A percentile compares a stretch with the other conserved stretches of the same genome.
phyloP scores from a whole-genome alignment of 64 coral and sea anemone genomes.

The Montipora capricornis region DNA sequence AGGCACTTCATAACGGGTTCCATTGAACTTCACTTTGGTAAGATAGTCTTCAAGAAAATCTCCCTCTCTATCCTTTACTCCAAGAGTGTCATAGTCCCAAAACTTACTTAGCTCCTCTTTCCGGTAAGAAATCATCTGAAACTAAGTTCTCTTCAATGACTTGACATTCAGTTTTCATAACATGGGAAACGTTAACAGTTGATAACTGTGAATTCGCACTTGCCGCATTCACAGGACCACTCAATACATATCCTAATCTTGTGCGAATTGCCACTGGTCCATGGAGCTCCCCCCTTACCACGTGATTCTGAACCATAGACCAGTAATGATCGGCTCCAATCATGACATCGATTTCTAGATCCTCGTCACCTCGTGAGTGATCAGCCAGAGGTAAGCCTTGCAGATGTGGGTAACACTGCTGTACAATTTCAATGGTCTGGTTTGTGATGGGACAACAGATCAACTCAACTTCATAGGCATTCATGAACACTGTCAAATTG shows the following conservation, averaged over 20 bases:
- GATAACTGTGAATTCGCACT: background rate
- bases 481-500: slow-evolving; percentile 54
- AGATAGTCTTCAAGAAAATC: slow-evolving; percentile 20
- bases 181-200: slow-evolving; percentile 41
- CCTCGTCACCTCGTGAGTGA: slow-evolving; percentile 26
- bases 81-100: slow-evolving; percentile 64
- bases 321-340: slow-evolving; percentile 89
- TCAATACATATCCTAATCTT: slow-evolving; percentile 59
- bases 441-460: slow-evolving; percentile 49
- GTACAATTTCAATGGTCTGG: too few relatives aligned
- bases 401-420: slow-evolving; percentile 51
- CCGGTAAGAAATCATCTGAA: slow-evolving; percentile 23
- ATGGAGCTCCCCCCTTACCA: slow-evolving; percentile 65
- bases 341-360: slow-evolving; percentile 61
- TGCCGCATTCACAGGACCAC: slow-evolving; percentile 39
- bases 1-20: slow-evolving; percentile 45
- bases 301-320: slow-evolving; percentile 61
- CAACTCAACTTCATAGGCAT: slow-evolving; percentile 60
- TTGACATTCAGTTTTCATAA: slow-evolving; percentile 64
- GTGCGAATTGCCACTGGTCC: slow-evolving; percentile 54
- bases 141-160: slow-evolving; percentile 42
- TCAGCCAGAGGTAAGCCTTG: slow-evolving; percentile 61
- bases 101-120: slow-evolving; percentile 13
- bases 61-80: slow-evolving; percentile 9
- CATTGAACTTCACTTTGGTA: slow-evolving; percentile 42